phyloP scores from a whole-genome alignment of 1,140 invertebrate species.

The Formica exsecta region DNA sequence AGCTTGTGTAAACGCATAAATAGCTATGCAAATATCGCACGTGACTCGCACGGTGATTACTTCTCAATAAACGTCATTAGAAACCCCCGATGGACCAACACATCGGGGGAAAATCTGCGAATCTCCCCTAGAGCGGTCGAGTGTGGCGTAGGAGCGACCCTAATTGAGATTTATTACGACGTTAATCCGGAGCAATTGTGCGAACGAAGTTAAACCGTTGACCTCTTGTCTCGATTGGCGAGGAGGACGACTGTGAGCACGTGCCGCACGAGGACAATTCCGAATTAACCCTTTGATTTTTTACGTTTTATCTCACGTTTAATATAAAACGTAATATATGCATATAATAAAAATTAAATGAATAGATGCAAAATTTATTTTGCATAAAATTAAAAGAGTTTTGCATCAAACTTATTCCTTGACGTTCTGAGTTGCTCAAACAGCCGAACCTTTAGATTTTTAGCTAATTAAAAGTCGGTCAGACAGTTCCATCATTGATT shows the following conservation, averaged over 20 bases:
- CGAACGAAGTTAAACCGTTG: slow-evolving; percentile 82
- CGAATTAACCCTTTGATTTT: slow-evolving; percentile 49
- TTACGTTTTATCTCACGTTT: background rate
- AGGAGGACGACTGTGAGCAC: slow-evolving; percentile 70
- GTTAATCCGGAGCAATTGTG: slow-evolving; percentile 81
- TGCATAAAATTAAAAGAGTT: background rate
- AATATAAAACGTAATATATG: background rate
- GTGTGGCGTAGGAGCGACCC: slow-evolving; percentile 57
- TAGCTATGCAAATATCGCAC: slow-evolving; percentile 20
- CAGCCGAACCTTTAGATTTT: background rate
- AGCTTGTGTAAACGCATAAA: slow-evolving; percentile 5
- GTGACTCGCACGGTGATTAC: slow-evolving; percentile 27
- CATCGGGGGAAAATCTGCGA: slow-evolving; percentile 43
- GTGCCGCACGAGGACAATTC: slow-evolving; percentile 61
- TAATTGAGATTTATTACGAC: slow-evolving; percentile 83
- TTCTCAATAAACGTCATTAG: slow-evolving; percentile 35
- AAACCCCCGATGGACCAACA: background rate
- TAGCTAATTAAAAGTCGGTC: too few relatives aligned
- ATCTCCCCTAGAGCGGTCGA: slow-evolving; percentile 21
- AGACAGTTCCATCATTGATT: too few relatives aligned
- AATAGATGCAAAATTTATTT: background rate
- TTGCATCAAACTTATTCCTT: background rate
- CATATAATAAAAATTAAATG: background rate
- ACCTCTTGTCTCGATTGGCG: slow-evolving; percentile 77
- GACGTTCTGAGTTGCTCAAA: background rate